These are phyloP conservation scores for Bufotes viridis DNA, from an alignment of 2,797 vertebrate genomes.

Conservation along the genomic window DNA sequence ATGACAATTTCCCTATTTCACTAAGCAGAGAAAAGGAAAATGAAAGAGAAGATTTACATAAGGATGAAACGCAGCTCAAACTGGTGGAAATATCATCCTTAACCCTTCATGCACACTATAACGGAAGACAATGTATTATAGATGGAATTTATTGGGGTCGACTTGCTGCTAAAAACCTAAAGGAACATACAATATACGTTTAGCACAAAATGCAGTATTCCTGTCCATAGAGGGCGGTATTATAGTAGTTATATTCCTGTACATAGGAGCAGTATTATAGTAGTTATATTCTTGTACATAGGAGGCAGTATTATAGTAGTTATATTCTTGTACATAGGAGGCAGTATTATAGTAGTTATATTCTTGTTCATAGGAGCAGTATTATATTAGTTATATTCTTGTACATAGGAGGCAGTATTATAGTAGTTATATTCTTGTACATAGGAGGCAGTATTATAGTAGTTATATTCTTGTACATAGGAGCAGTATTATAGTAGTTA, in stretches of 20 bases:
- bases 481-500: too few relatives aligned
- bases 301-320: not conserved
- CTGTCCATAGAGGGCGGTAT: not conserved
- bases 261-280: not conserved
- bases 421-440: not conserved
- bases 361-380: not conserved
- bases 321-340: not conserved
- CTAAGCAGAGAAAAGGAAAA: constrained; percentile 26
- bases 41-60: constrained; percentile 47
- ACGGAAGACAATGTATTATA: not conserved
- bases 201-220: too few relatives aligned
- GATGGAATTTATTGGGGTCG: not conserved
- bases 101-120: not conserved
- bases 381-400: not conserved
- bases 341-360: constrained; percentile 3
- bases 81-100: constrained; percentile 25
- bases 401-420: not conserved
- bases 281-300: not conserved
- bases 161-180: not conserved
- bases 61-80: constrained; percentile 11
- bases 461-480: too few relatives aligned
- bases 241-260: too few relatives aligned
- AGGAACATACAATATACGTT: too few relatives aligned
- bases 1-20: constrained; percentile 57
- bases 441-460: too few relatives aligned